Evolutionary conservation across 2,888 invertebrate species (phyloP).

Genomic region (Drosophila setosimentum): DNA sequence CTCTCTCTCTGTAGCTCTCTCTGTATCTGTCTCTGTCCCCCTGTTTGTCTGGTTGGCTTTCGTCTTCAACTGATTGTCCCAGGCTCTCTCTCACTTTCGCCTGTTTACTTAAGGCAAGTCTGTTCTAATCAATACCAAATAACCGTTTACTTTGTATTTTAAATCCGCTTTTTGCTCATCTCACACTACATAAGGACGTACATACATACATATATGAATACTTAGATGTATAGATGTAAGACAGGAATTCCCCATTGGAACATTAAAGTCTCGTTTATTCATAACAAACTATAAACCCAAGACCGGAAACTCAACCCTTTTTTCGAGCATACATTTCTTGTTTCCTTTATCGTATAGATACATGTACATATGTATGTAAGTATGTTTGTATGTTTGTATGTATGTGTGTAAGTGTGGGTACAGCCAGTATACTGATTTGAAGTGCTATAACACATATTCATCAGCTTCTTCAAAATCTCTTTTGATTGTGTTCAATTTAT

Average conservation of each 20-base stretch:
- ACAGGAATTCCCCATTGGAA: conserved; percentile 82
- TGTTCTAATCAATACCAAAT: conserved; percentile 84
- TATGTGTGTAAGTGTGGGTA: background rate
- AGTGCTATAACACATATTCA: background rate
- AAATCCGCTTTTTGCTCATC: conserved; percentile 53
- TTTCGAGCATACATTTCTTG: conserved; percentile 44
- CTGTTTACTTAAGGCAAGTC: conserved; percentile 57
- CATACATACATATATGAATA: conserved; percentile 19
- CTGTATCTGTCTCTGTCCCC: background rate
- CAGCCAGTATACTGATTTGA: background rate
- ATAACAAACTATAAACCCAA: conserved; percentile 43
- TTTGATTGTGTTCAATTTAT: conserved; percentile 1
- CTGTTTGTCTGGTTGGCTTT: conserved; percentile 20
- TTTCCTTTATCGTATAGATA: conserved; percentile 61
- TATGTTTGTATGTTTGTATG: background rate
- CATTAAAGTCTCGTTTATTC: conserved; percentile 84
- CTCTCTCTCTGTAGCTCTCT: background rate
- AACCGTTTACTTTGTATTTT: conserved; percentile 82
- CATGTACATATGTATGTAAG: background rate
- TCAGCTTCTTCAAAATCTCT: background rate
- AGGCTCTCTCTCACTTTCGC: background rate
- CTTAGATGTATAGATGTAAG: conserved; percentile 18
- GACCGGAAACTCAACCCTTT: conserved; percentile 63
- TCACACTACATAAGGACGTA: conserved; percentile 8
- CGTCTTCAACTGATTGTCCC: background rate